Conservation (phyloP, 2,113 vertebrate species). For the Cichladusa arquata region DNA sequence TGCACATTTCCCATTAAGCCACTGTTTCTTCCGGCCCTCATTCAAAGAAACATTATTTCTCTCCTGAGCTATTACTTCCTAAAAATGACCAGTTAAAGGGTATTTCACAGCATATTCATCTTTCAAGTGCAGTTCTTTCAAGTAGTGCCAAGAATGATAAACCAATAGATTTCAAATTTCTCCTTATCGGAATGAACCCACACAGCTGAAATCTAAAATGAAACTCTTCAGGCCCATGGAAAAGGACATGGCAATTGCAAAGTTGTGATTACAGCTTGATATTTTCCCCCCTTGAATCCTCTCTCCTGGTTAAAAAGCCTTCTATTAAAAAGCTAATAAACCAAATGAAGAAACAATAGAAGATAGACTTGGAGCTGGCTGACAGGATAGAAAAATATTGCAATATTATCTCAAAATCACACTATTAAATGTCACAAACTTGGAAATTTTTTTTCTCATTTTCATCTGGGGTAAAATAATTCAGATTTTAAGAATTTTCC, state of each 20-base stretch:
- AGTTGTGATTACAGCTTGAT: neutral
- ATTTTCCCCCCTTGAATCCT: neutral
- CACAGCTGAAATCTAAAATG: slow-evolving; percentile 17
- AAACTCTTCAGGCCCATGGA: neutral
- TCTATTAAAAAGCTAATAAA: neutral
- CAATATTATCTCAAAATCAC: neutral
- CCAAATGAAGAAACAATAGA: neutral
- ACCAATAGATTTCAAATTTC: slow-evolving; percentile 13
- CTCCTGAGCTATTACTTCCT: slow-evolving; percentile 7
- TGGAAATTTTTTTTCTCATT: neutral
- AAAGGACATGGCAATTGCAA: neutral
- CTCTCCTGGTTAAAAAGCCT: neutral
- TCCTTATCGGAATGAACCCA: neutral
- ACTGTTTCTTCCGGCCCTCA: neutral
- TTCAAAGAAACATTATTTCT: slow-evolving; percentile 21
- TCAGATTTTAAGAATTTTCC: neutral
- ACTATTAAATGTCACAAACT: neutral
- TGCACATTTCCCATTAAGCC: neutral
- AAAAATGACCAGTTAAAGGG: slow-evolving; percentile 12
- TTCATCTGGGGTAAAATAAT: neutral
- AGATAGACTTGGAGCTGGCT: neutral
- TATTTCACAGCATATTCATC: slow-evolving; percentile 43
- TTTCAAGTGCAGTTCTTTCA: slow-evolving; percentile 34
- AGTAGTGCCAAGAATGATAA: slow-evolving; percentile 41
- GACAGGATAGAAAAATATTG: neutral